Conservation (phyloP, 2,797 vertebrate species). For the Morus bassanus region DNA sequence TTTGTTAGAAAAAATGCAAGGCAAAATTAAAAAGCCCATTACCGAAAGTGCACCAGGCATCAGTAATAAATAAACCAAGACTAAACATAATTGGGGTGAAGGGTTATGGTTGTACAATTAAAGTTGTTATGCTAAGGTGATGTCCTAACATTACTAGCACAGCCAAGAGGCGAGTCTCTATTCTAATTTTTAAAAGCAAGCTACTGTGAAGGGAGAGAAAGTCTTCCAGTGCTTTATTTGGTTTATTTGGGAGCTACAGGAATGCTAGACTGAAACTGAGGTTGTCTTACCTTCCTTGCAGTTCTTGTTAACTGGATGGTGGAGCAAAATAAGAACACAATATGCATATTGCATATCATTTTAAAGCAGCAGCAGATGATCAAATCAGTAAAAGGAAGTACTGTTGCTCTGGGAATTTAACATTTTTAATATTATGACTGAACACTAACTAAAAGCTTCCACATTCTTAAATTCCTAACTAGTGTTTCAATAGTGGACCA, state of each 20-base stretch:
- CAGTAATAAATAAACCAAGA: constrained; percentile 36
- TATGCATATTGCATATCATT: background rate
- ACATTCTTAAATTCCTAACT: background rate
- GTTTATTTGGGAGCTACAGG: background rate
- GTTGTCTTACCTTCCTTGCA: background rate
- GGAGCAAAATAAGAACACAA: background rate
- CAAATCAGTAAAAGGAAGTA: background rate
- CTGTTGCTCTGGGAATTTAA: background rate
- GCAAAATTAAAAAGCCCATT: background rate
- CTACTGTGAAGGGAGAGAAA: background rate
- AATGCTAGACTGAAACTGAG: background rate
- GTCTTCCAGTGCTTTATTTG: background rate
- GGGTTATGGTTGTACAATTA: constrained; percentile 32
- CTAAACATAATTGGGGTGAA: constrained; percentile 43
- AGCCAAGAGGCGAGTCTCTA: background rate
- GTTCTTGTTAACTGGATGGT: background rate
- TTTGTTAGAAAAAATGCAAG: background rate
- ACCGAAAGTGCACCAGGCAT: background rate
- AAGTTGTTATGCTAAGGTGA: constrained; percentile 20
- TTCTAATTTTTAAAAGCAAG: background rate
- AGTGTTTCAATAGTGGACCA: background rate
- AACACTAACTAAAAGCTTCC: background rate
- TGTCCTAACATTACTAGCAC: background rate
- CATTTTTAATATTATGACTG: background rate
- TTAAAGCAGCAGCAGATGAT: background rate